phyloP scores from a whole-genome alignment of 2,797 vertebrate genomes.

The Melopsittacus undulatus region DNA sequence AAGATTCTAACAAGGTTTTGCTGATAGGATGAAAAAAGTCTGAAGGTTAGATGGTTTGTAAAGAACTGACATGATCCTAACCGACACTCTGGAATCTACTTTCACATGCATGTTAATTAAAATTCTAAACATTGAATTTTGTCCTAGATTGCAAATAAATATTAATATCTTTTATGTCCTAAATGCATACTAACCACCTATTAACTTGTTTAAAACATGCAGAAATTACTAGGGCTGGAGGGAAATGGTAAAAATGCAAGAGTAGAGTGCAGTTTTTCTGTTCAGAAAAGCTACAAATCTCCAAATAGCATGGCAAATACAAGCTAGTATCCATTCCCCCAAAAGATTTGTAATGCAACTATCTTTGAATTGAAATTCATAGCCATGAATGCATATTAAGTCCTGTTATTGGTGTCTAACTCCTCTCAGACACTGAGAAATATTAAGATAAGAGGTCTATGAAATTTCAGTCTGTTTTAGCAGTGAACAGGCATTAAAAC shows the following conservation, averaged over 20 bases:
- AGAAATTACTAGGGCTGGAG: neutral
- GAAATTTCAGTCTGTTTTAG: neutral
- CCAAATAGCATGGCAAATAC: neutral
- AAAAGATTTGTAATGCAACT: neutral
- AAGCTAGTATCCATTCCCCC: neutral
- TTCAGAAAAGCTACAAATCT: neutral
- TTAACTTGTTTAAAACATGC: neutral
- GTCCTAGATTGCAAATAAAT: neutral
- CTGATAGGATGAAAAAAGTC: neutral
- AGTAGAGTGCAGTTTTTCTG: neutral
- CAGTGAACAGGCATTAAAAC: neutral
- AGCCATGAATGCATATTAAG: neutral
- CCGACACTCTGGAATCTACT: neutral
- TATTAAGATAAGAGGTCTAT: neutral
- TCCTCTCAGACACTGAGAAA: neutral
- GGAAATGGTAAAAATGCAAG: neutral
- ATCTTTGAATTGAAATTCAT: neutral
- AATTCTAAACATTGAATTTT: neutral
- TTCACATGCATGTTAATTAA: neutral
- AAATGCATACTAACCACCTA: conserved; percentile 27
- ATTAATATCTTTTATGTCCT: neutral
- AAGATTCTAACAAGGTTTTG: neutral
- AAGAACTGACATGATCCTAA: neutral
- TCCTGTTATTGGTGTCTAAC: neutral
- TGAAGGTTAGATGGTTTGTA: neutral